Percentiles rank a stretch among this genome's conserved stretches.
These are phyloP conservation scores for Rattus rattus DNA, from an alignment of 2,113 vertebrate genomes.

Conservation along the genomic window DNA sequence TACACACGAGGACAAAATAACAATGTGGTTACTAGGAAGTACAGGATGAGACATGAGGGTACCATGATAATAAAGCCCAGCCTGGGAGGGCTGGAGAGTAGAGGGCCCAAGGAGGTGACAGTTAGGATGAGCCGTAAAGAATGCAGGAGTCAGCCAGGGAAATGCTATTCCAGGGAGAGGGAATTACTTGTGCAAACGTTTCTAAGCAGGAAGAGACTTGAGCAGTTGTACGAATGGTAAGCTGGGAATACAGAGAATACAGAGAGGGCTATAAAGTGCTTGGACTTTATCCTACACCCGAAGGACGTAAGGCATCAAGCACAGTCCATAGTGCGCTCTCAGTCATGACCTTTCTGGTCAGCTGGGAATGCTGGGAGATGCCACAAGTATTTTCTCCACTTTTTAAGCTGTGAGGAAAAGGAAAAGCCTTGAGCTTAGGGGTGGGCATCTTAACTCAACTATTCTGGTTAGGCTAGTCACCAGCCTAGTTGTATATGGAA, in stretches of 20 bases:
- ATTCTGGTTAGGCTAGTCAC: constrained; percentile 6
- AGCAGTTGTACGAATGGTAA: not conserved
- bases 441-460: constrained; percentile 1
- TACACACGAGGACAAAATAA: not conserved
- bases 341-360: constrained; percentile 8
- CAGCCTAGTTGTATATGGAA: not conserved
- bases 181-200: constrained; percentile 47
- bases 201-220: constrained; percentile 40
- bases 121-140: constrained; percentile 40
- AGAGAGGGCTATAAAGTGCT: not conserved
- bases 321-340: not conserved
- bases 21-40: not conserved
- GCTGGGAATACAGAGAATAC: not conserved
- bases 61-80: not conserved
- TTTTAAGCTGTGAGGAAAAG: not conserved
- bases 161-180: constrained; percentile 1
- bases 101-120: not conserved
- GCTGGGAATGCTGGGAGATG: not conserved
- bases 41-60: not conserved
- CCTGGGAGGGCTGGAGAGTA: not conserved
- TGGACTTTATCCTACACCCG: constrained; percentile 39
- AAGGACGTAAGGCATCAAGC: not conserved
- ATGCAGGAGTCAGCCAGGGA: not conserved
- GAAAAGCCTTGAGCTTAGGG: not conserved
- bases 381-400: not conserved